Conservation (phyloP, 2,888 invertebrate genomes). For the Polymixis flavicincta region DNA sequence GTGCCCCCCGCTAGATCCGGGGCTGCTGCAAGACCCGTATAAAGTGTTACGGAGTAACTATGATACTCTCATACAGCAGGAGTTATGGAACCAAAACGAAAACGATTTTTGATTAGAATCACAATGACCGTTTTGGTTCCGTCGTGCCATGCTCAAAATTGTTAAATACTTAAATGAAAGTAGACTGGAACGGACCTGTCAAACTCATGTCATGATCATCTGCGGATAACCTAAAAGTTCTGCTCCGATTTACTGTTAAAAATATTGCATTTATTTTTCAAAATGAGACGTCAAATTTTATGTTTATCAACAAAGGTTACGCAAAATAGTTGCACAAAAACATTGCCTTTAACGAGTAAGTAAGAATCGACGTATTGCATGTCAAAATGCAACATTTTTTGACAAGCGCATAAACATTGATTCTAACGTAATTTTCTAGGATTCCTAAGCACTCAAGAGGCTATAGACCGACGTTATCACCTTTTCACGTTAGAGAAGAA, state of each 20-base stretch:
- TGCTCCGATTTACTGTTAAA: conserved; percentile 19
- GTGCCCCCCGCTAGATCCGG: too few relatives aligned
- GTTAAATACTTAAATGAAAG: background rate
- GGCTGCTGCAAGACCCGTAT: too few relatives aligned
- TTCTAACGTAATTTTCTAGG: conserved; percentile 75
- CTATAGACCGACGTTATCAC: conserved; percentile 91
- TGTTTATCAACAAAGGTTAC: conserved; percentile 73
- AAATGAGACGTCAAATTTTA: conserved; percentile 80
- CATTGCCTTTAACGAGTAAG: conserved; percentile 73
- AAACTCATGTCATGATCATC: conserved; percentile 47
- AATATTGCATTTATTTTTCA: conserved; percentile 56
- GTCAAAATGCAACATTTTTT: background rate
- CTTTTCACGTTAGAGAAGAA: conserved; percentile 95
- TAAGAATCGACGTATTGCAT: conserved; percentile 4
- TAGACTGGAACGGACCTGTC: conserved; percentile 31
- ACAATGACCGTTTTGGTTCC: too few relatives aligned
- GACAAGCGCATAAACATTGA: background rate
- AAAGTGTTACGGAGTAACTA: too few relatives aligned
- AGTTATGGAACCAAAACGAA: too few relatives aligned
- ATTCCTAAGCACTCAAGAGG: conserved; percentile 88
- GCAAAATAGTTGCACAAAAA: conserved; percentile 69
- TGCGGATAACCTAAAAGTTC: conserved; percentile 69
- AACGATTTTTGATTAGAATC: too few relatives aligned
- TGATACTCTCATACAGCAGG: too few relatives aligned
- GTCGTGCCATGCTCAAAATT: background rate